A percentile compares a stretch with the other conserved stretches of the same genome.
Conservation (phyloP, 2,797 vertebrate genomes). For the Helarctos malayanus region DNA sequence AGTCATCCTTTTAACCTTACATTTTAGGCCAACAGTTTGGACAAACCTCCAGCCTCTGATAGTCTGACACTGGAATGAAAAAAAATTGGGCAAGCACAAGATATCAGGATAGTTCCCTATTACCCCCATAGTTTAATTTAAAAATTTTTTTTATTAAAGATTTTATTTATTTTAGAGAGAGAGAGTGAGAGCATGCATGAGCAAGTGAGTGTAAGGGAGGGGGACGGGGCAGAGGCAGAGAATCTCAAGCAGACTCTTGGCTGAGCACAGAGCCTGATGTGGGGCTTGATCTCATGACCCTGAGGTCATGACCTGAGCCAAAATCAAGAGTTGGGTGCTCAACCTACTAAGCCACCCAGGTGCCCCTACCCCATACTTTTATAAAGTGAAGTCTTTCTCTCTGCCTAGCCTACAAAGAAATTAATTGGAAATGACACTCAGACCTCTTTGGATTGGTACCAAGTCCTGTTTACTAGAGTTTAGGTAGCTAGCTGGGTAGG, state of each 20-base stretch:
- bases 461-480: not conserved
- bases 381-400: not conserved
- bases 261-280: not conserved
- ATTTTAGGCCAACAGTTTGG: constrained; percentile 10
- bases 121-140: not conserved
- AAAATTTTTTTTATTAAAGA: no score
- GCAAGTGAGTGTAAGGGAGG: no score
- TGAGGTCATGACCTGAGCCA: not conserved
- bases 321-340: not conserved
- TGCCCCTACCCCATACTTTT: not conserved
- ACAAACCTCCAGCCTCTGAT: constrained; percentile 21
- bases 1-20: not conserved
- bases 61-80: not conserved
- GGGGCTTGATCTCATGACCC: not conserved
- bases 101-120: not conserved
- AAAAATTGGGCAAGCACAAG: not conserved
- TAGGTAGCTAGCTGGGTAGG: not conserved
- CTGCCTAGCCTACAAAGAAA: not conserved
- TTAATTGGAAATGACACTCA: not conserved
- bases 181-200: no score
- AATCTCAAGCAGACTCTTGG: not conserved
- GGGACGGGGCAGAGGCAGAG: not conserved
- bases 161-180: no score
- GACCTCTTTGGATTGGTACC: not conserved
- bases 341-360: not conserved